phyloP scores from a whole-genome alignment of 2,113 vertebrate genomes.

The Parotia lawesii region DNA sequence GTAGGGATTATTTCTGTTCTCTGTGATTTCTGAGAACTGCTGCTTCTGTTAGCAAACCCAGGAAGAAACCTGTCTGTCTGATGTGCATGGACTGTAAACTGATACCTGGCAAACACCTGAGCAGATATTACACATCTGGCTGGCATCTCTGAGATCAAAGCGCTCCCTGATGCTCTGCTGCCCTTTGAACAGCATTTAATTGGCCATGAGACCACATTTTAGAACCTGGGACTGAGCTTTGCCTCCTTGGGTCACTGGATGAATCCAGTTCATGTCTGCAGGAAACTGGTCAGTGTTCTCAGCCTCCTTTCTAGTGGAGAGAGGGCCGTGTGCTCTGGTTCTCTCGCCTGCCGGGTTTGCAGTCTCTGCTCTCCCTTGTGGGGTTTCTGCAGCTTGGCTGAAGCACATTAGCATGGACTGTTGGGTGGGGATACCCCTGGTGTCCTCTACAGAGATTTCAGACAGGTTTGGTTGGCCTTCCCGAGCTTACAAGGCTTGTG shows the following conservation, averaged over 20 bases:
- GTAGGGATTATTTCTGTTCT: slow-evolving; percentile 56
- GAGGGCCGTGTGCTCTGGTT: accelerated
- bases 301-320: not conserved
- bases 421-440: too few relatives aligned
- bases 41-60: slow-evolving; percentile 32
- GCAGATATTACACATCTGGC: not conserved
- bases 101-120: slow-evolving; percentile 14
- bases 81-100: slow-evolving; percentile 23
- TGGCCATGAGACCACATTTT: not conserved
- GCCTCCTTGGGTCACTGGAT: not conserved
- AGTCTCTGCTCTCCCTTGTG: not conserved
- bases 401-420: accelerated
- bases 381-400: not conserved
- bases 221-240: not conserved
- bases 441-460: not conserved
- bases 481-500: not conserved
- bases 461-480: not conserved
- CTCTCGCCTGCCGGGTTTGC: not conserved
- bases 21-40: slow-evolving; percentile 26
- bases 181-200: slow-evolving; percentile 41
- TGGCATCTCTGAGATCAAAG: slow-evolving; percentile 16
- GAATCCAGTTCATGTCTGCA: not conserved
- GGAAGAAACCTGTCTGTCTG: slow-evolving; percentile 51
- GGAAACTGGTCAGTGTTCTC: not conserved
- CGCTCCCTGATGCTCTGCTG: not conserved